Evolutionary conservation across 2,888 invertebrate genomes (phyloP).

Genomic region (Acrocera orbiculus): DNA sequence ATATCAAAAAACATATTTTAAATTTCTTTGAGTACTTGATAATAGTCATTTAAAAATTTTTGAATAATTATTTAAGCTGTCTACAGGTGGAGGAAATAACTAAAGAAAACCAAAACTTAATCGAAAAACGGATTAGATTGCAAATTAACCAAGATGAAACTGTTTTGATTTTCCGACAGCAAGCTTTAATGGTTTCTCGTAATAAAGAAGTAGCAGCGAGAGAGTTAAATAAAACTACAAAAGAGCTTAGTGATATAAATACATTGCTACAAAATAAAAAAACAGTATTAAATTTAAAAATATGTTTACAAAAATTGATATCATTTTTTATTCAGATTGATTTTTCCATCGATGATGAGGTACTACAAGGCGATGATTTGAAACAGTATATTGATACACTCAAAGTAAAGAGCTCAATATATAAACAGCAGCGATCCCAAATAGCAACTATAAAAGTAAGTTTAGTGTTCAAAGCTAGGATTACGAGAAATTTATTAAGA

Average conservation of each 20-base stretch:
- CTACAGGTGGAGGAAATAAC: slow-evolving; percentile 36
- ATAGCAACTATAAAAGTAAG: slow-evolving; percentile 47
- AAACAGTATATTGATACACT: slow-evolving; percentile 69
- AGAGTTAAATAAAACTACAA: slow-evolving; percentile 46
- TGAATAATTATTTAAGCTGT: not conserved
- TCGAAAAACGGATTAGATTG: slow-evolving; percentile 49
- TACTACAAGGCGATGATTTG: slow-evolving; percentile 64
- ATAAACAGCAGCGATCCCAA: slow-evolving; percentile 63
- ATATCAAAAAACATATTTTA: no score
- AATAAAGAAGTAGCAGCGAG: slow-evolving; percentile 62
- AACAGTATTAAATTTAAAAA: slow-evolving; percentile 27
- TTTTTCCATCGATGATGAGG: slow-evolving; percentile 43
- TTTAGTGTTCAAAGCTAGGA: no score
- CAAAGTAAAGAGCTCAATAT: slow-evolving; percentile 60
- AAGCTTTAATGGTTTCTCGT: slow-evolving; percentile 59
- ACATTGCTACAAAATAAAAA: slow-evolving; percentile 41
- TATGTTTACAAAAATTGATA: slow-evolving; percentile 1
- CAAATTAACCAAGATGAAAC: slow-evolving; percentile 52
- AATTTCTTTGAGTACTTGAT: no score
- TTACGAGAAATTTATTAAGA: no score
- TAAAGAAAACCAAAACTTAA: slow-evolving; percentile 49
- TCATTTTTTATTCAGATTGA: slow-evolving; percentile 23
- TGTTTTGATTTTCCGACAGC: slow-evolving; percentile 67
- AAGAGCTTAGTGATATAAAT: slow-evolving; percentile 41
- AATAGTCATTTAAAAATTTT: no score